These are phyloP conservation scores for Ptilorrhoa leucosticta DNA, from an alignment of 2,113 vertebrate genomes.

Conservation along the genomic window DNA sequence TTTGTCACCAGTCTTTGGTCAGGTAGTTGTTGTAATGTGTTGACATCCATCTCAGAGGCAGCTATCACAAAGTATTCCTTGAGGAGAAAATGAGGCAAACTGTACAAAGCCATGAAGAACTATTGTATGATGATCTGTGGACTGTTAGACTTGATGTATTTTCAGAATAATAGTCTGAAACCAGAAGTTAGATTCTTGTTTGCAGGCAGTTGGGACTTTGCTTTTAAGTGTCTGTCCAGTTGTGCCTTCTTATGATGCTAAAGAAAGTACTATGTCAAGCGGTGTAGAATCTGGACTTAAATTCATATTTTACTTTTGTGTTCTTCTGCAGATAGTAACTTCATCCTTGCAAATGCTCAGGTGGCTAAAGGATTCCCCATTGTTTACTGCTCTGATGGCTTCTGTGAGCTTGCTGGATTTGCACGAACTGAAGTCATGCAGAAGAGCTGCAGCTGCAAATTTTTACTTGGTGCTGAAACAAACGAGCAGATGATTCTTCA, in stretches of 20 bases:
- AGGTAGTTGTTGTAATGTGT: neutral
- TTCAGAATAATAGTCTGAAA: neutral
- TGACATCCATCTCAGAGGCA: neutral
- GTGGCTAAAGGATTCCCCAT: constrained; percentile 95
- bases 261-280: neutral
- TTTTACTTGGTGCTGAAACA: constrained; percentile 91
- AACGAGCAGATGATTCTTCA: constrained; percentile 90
- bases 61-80: neutral
- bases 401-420: constrained; percentile 96
- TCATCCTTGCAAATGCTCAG: constrained; percentile 97
- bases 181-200: neutral
- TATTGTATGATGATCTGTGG: neutral
- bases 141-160: neutral
- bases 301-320: constrained; percentile 5
- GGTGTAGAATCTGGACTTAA: neutral
- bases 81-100: neutral
- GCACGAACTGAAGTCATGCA: constrained; percentile 97
- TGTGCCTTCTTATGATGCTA: neutral
- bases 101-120: neutral
- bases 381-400: constrained; percentile 98
- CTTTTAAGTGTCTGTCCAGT: neutral
- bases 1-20: neutral
- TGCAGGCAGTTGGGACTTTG: neutral
- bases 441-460: constrained; percentile 96
- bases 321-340: constrained; percentile 90